phyloP scores from a whole-genome alignment of 2,797 vertebrate species.

The Leptodactylus fallax region DNA sequence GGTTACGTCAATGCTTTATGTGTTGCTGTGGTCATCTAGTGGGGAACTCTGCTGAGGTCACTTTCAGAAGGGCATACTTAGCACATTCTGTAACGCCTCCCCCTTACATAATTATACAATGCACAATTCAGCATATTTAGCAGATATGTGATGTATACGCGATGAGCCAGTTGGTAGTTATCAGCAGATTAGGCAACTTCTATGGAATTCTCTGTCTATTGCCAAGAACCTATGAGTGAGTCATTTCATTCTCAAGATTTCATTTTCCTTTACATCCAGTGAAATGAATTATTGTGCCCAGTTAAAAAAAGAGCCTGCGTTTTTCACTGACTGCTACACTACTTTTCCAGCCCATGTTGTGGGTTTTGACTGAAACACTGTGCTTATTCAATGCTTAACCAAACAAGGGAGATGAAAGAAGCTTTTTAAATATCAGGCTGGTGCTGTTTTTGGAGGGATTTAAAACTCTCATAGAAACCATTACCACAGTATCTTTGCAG shows the following conservation, averaged over 20 bases:
- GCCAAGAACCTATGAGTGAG: conserved; percentile 61
- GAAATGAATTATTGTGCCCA: conserved; percentile 55
- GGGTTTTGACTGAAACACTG: conserved; percentile 46
- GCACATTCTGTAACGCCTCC: conserved; percentile 31
- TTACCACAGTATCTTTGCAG: conserved; percentile 21
- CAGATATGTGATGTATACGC: conserved; percentile 37
- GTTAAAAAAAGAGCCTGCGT: conserved; percentile 48
- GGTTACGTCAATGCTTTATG: conserved; percentile 22
- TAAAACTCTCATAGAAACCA: conserved; percentile 25
- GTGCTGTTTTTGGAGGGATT: conserved; percentile 47
- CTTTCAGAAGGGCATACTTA: conserved; percentile 19
- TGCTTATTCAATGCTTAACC: conserved; percentile 59
- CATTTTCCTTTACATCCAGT: conserved; percentile 57
- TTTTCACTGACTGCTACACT: conserved; percentile 4
- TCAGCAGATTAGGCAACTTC: conserved; percentile 65
- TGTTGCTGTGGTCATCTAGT: conserved; percentile 9
- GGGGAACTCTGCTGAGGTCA: conserved; percentile 42
- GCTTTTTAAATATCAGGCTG: conserved; percentile 45
- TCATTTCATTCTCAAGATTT: conserved; percentile 58
- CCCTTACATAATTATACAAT: conserved; percentile 54
- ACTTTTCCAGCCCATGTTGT: conserved; percentile 55
- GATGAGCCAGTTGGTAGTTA: conserved; percentile 46
- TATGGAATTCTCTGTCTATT: conserved; percentile 54
- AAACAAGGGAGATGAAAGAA: conserved; percentile 61
- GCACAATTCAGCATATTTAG: conserved; percentile 61